Conservation (phyloP, 2,113 vertebrate species). For the Calyptomena viridis region DNA sequence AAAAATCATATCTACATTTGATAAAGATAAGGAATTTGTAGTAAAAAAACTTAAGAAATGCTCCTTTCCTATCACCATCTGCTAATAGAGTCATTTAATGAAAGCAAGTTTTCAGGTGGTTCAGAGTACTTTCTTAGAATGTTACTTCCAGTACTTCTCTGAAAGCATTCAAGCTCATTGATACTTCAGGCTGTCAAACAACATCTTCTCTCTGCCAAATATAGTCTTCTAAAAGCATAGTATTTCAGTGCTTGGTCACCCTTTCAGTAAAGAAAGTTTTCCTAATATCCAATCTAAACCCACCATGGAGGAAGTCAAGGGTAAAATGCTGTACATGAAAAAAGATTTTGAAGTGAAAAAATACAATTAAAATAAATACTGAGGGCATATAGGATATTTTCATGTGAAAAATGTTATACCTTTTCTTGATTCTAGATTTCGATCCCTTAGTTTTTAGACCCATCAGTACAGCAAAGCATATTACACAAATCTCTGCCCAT, state of each 20-base stretch:
- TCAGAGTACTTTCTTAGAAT: neutral
- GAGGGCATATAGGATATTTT: neutral
- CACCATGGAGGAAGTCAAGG: neutral
- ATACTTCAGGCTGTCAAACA: neutral
- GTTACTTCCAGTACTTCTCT: neutral
- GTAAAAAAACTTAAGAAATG: neutral
- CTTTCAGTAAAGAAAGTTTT: neutral
- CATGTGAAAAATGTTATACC: neutral
- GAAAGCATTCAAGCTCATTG: neutral
- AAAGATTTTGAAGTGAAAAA: neutral
- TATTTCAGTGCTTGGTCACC: neutral
- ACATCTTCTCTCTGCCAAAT: neutral
- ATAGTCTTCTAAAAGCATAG: neutral
- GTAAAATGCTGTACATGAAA: neutral
- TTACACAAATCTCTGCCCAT: neutral
- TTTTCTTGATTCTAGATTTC: neutral
- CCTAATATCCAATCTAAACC: neutral
- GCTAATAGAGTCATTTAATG: neutral
- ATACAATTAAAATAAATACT: neutral
- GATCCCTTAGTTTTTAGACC: neutral
- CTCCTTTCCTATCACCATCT: neutral
- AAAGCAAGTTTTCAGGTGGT: neutral
- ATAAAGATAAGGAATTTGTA: neutral
- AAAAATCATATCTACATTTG: neutral
- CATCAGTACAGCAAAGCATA: neutral